These are phyloP conservation scores for Dromaius novaehollandiae DNA, from an alignment of 2,113 vertebrate genomes.

Conservation along the genomic window DNA sequence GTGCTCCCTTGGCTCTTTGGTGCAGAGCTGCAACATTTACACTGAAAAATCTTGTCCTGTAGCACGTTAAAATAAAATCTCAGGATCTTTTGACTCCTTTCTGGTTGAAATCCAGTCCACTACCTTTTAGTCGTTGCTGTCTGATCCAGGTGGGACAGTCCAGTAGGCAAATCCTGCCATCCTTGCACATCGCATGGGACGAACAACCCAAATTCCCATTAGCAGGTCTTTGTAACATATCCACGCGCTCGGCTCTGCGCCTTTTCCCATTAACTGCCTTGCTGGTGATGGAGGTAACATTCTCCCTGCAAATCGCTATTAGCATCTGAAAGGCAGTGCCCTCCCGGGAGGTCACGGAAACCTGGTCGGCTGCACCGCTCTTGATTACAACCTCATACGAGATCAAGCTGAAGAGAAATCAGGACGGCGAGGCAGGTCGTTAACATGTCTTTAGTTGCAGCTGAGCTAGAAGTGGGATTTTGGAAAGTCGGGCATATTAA, in stretches of 20 bases:
- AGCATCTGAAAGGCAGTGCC: accelerated
- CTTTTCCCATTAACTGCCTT: neutral
- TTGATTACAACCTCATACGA: neutral
- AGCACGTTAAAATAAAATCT: neutral
- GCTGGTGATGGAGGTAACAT: neutral
- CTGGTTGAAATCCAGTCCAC: neutral
- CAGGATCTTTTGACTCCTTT: neutral
- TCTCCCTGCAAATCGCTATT: neutral
- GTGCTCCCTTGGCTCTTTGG: neutral
- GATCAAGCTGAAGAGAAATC: accelerated
- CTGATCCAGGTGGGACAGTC: neutral
- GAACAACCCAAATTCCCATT: neutral
- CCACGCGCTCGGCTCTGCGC: neutral
- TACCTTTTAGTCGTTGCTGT: neutral
- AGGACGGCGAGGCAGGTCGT: neutral
- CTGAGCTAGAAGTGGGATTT: neutral
- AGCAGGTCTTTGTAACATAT: neutral
- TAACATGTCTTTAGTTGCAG: neutral
- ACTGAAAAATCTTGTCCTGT: neutral
- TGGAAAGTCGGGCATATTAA: too few species aligned
- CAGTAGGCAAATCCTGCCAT: neutral
- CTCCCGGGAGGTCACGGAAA: neutral
- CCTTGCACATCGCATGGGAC: neutral
- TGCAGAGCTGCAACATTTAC: neutral
- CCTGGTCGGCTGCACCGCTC: neutral